phyloP scores from a whole-genome alignment of 2,888 invertebrate genomes.

The Diploptera punctata region DNA sequence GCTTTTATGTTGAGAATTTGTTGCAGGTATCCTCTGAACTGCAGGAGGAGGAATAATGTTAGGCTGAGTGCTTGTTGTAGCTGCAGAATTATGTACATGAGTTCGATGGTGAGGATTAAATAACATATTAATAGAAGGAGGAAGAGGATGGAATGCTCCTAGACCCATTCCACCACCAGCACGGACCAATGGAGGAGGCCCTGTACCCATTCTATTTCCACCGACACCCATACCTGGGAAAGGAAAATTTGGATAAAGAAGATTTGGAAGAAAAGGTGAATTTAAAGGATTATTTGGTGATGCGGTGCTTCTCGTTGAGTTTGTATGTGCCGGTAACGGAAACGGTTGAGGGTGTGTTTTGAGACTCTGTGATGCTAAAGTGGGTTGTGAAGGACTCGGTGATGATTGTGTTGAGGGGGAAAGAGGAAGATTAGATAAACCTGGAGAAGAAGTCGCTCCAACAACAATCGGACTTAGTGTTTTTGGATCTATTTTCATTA shows the following conservation, averaged over 20 bases:
- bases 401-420: constrained; percentile 13
- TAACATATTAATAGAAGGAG: constrained; percentile 40
- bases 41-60: constrained; percentile 28
- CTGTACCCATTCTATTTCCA: constrained; percentile 15
- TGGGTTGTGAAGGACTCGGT: neutral
- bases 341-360: constrained; percentile 14
- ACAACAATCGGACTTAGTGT: constrained; percentile 62
- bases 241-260: constrained; percentile 20
- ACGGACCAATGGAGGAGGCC: constrained; percentile 8
- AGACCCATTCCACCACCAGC: constrained; percentile 16
- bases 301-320: neutral
- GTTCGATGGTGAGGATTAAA: constrained; percentile 38
- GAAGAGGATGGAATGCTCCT: constrained; percentile 38
- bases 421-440: constrained; percentile 1
- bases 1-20: constrained; percentile 27
- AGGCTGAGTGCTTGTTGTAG: neutral
- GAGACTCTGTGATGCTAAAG: constrained; percentile 13
- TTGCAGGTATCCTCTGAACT: constrained; percentile 40
- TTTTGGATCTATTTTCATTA: constrained; percentile 64
- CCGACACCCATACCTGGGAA: constrained; percentile 17
- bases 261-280: constrained; percentile 22
- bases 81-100: constrained; percentile 13
- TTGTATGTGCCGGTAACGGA: constrained; percentile 18
- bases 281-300: neutral
- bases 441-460: neutral